A percentile compares a stretch with the other conserved stretches of the same genome.
Evolutionary conservation across 2,113 vertebrate genomes (phyloP).

Genomic region (Aspiorhynchus laticeps): DNA sequence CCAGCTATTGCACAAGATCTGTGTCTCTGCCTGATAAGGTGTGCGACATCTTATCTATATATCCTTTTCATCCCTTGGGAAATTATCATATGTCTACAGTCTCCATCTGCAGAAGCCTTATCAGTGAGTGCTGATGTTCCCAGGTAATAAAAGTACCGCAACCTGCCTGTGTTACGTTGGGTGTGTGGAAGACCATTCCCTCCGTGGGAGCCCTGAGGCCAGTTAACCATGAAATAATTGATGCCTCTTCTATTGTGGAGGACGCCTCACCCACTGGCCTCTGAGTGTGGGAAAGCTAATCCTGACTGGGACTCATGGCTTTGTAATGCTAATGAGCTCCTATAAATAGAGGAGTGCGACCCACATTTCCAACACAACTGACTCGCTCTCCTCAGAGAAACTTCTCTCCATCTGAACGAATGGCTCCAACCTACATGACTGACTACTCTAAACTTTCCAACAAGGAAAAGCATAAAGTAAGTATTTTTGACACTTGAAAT

Average conservation of each 20-base stretch:
- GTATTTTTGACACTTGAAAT: conserved; percentile 7
- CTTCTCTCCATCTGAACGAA: conserved; percentile 48
- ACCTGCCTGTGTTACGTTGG: conserved; percentile 58
- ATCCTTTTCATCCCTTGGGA: conserved; percentile 51
- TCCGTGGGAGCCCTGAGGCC: conserved; percentile 56
- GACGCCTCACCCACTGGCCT: conserved; percentile 63
- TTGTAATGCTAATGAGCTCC: conserved; percentile 70
- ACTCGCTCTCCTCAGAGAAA: conserved; percentile 58
- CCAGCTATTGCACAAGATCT: conserved; percentile 22
- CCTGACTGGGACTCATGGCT: conserved; percentile 70
- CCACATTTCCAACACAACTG: conserved; percentile 55
- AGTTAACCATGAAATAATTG: conserved; percentile 70
- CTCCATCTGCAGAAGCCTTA: conserved; percentile 57
- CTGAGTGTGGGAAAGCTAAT: conserved; percentile 73
- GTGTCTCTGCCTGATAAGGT: conserved; percentile 49
- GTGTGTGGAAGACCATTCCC: conserved; percentile 49
- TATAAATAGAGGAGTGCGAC: conserved; percentile 66
- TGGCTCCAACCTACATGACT: conserved; percentile 62
- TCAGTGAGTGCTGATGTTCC: conserved; percentile 57
- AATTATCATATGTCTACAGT: conserved; percentile 38
- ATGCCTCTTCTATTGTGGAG: conserved; percentile 67
- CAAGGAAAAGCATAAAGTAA: conserved; percentile 71
- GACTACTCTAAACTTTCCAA: conserved; percentile 58
- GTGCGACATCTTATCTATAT: conserved; percentile 53
- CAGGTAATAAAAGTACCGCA: conserved; percentile 70